Conservation (phyloP, 2,113 vertebrate genomes). For the Seriola aureovittata region DNA sequence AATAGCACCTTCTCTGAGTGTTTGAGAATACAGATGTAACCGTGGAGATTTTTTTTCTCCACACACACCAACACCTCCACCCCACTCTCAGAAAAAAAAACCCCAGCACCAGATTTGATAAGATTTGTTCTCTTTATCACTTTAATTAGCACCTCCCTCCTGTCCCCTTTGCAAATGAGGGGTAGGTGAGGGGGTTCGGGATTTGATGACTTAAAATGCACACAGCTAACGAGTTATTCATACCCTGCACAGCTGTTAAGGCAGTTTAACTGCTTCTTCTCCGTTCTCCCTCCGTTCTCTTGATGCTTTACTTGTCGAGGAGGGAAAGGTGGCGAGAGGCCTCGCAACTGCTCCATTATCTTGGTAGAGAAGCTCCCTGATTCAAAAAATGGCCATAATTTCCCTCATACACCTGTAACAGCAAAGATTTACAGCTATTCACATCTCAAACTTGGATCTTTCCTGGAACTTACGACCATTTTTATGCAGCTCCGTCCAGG, state of each 20-base stretch:
- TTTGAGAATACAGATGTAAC: slow-evolving; percentile 85
- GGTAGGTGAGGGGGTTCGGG: slow-evolving; percentile 83
- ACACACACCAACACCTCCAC: slow-evolving; percentile 57
- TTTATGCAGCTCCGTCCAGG: slow-evolving; percentile 7
- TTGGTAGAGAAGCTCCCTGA: slow-evolving; percentile 32
- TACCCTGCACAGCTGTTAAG: slow-evolving; percentile 84
- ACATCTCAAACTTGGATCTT: slow-evolving; percentile 20
- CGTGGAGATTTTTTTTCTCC: slow-evolving; percentile 54
- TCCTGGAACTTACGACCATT: slow-evolving; percentile 29
- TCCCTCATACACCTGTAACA: slow-evolving; percentile 53
- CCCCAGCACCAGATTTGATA: slow-evolving; percentile 75
- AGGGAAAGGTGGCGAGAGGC: slow-evolving; percentile 63
- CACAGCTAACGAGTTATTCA: slow-evolving; percentile 86
- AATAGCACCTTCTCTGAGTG: slow-evolving; percentile 84
- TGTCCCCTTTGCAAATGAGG: slow-evolving; percentile 86
- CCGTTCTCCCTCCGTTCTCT: slow-evolving; percentile 44
- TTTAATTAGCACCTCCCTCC: slow-evolving; percentile 88
- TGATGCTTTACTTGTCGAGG: slow-evolving; percentile 60
- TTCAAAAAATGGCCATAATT: slow-evolving; percentile 62
- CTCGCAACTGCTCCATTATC: slow-evolving; percentile 58
- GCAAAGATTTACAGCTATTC: slow-evolving; percentile 46
- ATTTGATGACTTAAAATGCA: slow-evolving; percentile 86
- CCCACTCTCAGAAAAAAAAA: slow-evolving; percentile 59
- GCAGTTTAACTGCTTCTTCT: slow-evolving; percentile 81
- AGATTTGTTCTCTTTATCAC: slow-evolving; percentile 88